phyloP scores from a whole-genome alignment of 2,888 invertebrate genomes.

The Calliphora vomitoria region DNA sequence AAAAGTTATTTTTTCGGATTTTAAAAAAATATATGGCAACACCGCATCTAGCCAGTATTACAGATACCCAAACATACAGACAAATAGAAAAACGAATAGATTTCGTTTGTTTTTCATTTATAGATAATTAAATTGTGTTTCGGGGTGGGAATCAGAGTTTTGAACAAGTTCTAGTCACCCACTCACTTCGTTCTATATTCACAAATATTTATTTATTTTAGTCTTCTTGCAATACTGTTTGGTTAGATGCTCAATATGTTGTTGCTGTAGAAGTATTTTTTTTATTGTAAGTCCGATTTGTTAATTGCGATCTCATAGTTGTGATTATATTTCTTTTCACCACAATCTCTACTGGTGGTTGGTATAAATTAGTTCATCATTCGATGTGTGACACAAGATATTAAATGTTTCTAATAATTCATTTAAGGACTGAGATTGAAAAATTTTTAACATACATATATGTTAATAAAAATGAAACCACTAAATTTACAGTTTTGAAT shows the following conservation, averaged over 20 bases:
- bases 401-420: too few relatives aligned
- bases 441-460: too few relatives aligned
- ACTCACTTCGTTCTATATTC: neutral
- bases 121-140: conserved; percentile 1
- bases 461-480: too few relatives aligned
- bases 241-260: conserved; percentile 5
- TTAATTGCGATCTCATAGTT: conserved; percentile 42
- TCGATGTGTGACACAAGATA: neutral
- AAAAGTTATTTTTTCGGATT: too few relatives aligned
- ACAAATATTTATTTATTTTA: conserved; percentile 2
- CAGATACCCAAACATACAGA: too few relatives aligned
- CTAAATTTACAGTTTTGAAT: too few relatives aligned
- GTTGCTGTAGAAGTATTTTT: neutral
- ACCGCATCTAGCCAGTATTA: neutral
- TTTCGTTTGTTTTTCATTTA: neutral
- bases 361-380: neutral
- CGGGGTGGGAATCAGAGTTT: neutral
- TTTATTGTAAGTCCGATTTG: conserved; percentile 38
- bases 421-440: too few relatives aligned
- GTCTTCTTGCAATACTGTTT: neutral
- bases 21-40: neutral
- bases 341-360: neutral
- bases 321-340: conserved; percentile 18
- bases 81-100: neutral
- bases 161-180: neutral